Evolutionary conservation across 1,140 invertebrate genomes (phyloP), one percentile per base, ranked within the genome.

Genomic region (Acromyrmex charruanus): DNA sequence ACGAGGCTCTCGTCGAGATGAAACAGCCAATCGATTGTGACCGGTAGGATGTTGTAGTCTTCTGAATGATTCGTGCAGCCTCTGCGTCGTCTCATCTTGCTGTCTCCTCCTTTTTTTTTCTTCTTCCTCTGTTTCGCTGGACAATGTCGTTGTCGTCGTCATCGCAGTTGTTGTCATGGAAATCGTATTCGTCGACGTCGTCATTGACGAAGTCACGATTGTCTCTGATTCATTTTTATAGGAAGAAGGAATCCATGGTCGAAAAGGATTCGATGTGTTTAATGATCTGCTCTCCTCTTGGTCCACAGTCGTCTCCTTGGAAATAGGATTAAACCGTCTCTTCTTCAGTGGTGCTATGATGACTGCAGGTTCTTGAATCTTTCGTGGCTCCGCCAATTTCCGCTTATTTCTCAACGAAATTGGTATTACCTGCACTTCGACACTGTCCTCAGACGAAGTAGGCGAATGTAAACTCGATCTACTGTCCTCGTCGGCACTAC

Each of bases 371-470:
- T 94, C 94, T 53, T 93, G 95, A 82, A 96, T 93, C 10, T 88
- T 91, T 12, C 97, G 96, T 0, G 97, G 97, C 81, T 98, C 97
- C 14, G 97, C 96, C 77, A 97, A 95, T 88, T 98, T 98, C 35
- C 97, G 94, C 85, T 97, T 96, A 66, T 96, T 96, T 3, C 96
- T 92, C 65, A 97, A 94, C 1, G 96, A 96, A 58, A 97, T 97
- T 6, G 97, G 95, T 21, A 95, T 96, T 2, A 96, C 95, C 87
- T 97, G 96, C 14, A 97, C 96, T 90, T 97, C 96, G 2, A 98
- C 96, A 69, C 97, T 97, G 94, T 98, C 97, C 88, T 98, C 97
- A 28, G 97, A 98, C 58, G 97, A 96, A 61, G 96, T 97, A 3
- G 96, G 95, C 6, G 96, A 97, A 21, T 96, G 96, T 87, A 96